phyloP scores from a whole-genome alignment of 2,113 vertebrate species.

The Phyllopteryx taeniolatus region DNA sequence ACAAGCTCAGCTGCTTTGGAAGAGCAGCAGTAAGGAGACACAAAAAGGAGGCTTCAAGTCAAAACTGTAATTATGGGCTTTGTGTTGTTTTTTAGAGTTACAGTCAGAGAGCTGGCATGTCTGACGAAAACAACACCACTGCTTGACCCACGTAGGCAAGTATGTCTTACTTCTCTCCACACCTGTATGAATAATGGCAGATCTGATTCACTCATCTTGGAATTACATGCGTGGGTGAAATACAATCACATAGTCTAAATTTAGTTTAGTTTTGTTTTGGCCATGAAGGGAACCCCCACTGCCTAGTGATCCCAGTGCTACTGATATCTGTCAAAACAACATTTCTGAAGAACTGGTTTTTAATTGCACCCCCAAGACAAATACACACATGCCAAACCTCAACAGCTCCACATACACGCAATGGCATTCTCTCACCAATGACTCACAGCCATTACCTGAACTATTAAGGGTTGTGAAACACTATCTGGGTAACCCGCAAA shows the following conservation, averaged over 20 bases:
- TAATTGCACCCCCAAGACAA: constrained; percentile 25
- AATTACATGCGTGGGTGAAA: constrained; percentile 14
- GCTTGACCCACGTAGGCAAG: constrained; percentile 28
- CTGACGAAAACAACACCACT: constrained; percentile 54
- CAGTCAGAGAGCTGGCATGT: constrained; percentile 36
- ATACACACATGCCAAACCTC: constrained; percentile 37
- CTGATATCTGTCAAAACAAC: constrained; percentile 61
- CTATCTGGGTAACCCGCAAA: constrained; percentile 52
- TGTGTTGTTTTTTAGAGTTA: constrained; percentile 60
- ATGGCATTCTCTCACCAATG: constrained; percentile 56
- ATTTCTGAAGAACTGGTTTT: constrained; percentile 59
- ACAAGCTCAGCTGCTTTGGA: constrained; percentile 43
- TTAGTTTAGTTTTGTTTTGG: constrained; percentile 30
- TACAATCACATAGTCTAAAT: constrained; percentile 24
- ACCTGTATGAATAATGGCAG: constrained; percentile 35
- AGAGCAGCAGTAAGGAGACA: constrained; percentile 20
- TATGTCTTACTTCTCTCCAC: constrained; percentile 21
- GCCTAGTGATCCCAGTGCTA: constrained; percentile 52
- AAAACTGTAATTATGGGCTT: constrained; percentile 60
- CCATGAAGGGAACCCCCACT: constrained; percentile 50
- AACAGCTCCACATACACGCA: constrained; percentile 54
- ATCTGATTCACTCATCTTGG: constrained; percentile 27
- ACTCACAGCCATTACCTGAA: constrained; percentile 65
- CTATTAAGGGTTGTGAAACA: constrained; percentile 63
- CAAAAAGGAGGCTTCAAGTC: constrained; percentile 40